These are phyloP conservation scores for Timema podura DNA, from an alignment of 2,888 invertebrate species.

Conservation along the genomic window DNA sequence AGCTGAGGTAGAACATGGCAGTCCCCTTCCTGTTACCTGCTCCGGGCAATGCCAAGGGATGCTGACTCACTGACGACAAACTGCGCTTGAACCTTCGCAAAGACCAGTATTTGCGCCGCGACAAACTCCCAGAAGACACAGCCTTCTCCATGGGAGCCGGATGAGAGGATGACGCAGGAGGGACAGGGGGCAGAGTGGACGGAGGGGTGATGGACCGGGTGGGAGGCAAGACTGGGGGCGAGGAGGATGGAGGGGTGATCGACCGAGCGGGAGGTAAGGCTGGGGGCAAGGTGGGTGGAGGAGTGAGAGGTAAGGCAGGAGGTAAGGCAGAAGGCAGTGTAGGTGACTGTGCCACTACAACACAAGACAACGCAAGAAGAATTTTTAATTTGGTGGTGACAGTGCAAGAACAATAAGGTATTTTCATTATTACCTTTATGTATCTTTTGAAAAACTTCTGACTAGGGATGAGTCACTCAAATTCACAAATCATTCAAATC, in stretches of 20 bases:
- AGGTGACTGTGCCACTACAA: background rate
- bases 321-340: conserved; percentile 14
- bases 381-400: no score
- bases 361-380: background rate
- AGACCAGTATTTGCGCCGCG: conserved; percentile 49
- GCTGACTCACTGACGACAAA: conserved; percentile 48
- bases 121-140: conserved; percentile 24
- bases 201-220: background rate
- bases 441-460: no score
- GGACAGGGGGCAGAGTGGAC: conserved; percentile 21
- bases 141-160: conserved; percentile 30
- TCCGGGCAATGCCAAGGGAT: background rate
- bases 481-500: no score
- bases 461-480: no score
- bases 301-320: conserved; percentile 11
- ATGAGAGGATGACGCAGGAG: conserved; percentile 16
- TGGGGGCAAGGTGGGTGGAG: background rate
- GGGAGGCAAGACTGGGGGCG: conserved; percentile 12
- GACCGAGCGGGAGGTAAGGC: background rate
- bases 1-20: conserved; percentile 67
- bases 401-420: no score
- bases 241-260: background rate
- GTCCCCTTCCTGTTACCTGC: conserved; percentile 31
- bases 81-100: conserved; percentile 61
- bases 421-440: no score